Percentiles rank a stretch among this genome's conserved stretches.
phyloP scores from a whole-genome alignment of 2,113 vertebrate species.

The Chamaetylas fuelleborni region DNA sequence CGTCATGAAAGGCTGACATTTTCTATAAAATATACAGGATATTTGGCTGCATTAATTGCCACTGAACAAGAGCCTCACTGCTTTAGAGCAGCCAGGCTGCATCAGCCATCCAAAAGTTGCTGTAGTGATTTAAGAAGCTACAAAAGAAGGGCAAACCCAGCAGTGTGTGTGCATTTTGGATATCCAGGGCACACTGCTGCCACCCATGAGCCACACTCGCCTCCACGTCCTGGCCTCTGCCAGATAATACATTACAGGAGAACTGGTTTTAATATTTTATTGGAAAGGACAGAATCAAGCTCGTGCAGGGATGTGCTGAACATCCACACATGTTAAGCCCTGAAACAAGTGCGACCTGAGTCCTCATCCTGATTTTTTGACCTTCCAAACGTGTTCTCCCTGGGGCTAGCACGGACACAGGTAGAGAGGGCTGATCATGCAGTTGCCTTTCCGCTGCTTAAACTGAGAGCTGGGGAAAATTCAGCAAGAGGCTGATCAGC shows the following conservation, averaged over 20 bases:
- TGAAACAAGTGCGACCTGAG: accelerated
- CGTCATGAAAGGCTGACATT: background rate
- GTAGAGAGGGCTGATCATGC: background rate
- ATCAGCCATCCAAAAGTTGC: background rate
- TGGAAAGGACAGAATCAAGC: background rate
- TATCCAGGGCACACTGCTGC: background rate
- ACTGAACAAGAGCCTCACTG: background rate
- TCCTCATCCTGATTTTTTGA: background rate
- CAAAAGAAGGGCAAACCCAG: background rate
- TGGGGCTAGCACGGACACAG: accelerated
- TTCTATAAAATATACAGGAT: background rate
- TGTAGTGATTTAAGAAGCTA: background rate
- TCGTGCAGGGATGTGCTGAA: background rate
- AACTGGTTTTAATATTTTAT: background rate
- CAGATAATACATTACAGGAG: background rate
- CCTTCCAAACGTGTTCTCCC: background rate
- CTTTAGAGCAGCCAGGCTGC: background rate
- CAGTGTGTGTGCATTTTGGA: background rate
- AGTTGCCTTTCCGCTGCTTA: background rate
- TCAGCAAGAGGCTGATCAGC: background rate
- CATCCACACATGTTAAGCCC: background rate
- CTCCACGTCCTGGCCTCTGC: background rate
- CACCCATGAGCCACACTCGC: background rate
- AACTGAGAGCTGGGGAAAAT: background rate
- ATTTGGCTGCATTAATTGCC: background rate